Evolutionary conservation across 2,888 invertebrate species (phyloP), one percentile per base, ranked within the genome.

Genomic region (Clivina fossor): DNA sequence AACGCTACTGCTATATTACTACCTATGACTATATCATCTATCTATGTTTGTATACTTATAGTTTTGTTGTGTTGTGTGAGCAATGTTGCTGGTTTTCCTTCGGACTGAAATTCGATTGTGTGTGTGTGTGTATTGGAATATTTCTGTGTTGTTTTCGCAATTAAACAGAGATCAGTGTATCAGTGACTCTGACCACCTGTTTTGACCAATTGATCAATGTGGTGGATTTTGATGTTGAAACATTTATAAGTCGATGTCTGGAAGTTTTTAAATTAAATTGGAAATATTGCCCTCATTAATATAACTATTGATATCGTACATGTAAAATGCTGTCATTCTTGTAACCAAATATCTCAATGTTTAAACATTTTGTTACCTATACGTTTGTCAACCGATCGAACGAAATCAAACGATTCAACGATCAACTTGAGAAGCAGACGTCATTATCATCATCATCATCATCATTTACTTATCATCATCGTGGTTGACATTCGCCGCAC

Each of bases 241-340:
- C 55, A 47, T 55, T 55, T 47, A 55, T 55, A 55, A 55, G 38
- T 51, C 33, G 51, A 51, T 55, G 55, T 55, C 55, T 55, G 55
- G 38, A 54, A 53, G 44, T 44, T 55, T 55, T 47, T 47, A 20
- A 43, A 55, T 55, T 55, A 46, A 46, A 55, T 47, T 47, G 47
- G 37, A 55, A 50, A 55, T 55, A 55, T 55, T 47, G 55, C 55
- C 55, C 47, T 55, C 55, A 55, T 55, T 54, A 55, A 55, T 55
- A 46, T 55, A 47, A 55, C 47, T 47, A 47, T 55, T 53, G 47
- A 55, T 55, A 58, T 58, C 53, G 46, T 57, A 57, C 57, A 51
- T 57, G 57, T 57, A 57, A 50, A 49, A 56, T 50, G 56, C 56
- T 56, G 56, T 56, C 49, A 56, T 56, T 56, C 56, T 56, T 49